These are phyloP conservation scores for Anthopleura xanthogrammica DNA, from an alignment of 92 coral and sea anemone genomes.

Conservation along the genomic window DNA sequence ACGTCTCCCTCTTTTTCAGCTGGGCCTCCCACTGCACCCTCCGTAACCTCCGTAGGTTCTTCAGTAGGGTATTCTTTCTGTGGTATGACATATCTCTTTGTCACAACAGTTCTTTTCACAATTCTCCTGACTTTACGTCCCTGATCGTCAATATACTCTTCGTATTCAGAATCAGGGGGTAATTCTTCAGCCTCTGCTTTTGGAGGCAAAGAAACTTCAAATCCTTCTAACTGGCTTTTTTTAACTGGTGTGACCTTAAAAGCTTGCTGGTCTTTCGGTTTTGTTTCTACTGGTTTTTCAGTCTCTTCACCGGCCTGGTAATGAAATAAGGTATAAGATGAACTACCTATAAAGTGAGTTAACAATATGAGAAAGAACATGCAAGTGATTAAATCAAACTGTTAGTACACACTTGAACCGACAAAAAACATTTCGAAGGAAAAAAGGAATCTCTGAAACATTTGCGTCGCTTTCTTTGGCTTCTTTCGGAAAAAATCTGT, in stretches of 20 bases:
- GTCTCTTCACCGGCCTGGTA: conserved; percentile 43
- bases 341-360: conserved; percentile 14
- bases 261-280: conserved; percentile 28
- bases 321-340: conserved; percentile 18
- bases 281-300: conserved; percentile 33
- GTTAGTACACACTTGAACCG: not conserved
- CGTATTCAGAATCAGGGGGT: conserved; percentile 52
- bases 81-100: conserved; percentile 25
- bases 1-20: conserved; percentile 30
- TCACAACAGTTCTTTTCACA: conserved; percentile 53
- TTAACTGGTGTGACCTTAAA: conserved; percentile 38
- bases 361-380: not conserved
- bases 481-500: no score
- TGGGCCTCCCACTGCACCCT: conserved; percentile 17
- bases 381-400: not conserved
- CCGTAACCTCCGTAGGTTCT: conserved; percentile 14
- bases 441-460: no score
- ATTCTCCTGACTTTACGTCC: conserved; percentile 79
- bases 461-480: no score
- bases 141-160: conserved; percentile 69
- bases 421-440: no score
- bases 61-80: conserved; percentile 19
- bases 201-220: conserved; percentile 35
- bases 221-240: conserved; percentile 35
- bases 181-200: conserved; percentile 40